phyloP scores from a whole-genome alignment of 2,113 vertebrate species.

The Pterocles burchelli region DNA sequence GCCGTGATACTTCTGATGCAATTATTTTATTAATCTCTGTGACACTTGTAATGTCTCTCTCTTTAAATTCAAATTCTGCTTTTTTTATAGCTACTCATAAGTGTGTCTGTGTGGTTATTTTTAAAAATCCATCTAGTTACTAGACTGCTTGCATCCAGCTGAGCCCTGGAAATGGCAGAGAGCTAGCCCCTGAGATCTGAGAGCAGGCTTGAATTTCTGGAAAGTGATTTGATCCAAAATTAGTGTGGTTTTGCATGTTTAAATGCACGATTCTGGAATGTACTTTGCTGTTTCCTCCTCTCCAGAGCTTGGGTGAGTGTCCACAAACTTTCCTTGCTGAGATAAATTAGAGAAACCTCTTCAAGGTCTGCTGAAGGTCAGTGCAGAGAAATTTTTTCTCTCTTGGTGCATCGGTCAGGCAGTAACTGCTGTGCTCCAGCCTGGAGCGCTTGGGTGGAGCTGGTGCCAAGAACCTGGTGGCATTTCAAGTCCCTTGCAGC shows the following conservation, averaged over 20 bases:
- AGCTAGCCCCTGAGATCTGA: background rate
- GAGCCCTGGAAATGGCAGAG: slow-evolving; percentile 19
- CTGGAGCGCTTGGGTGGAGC: background rate
- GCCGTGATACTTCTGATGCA: slow-evolving; percentile 24
- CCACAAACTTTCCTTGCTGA: background rate
- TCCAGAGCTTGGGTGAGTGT: background rate
- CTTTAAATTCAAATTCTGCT: slow-evolving; percentile 49
- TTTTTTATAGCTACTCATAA: slow-evolving; percentile 45
- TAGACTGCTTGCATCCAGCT: slow-evolving; percentile 52
- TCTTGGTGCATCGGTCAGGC: background rate
- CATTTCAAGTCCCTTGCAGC: slow-evolving; percentile 60
- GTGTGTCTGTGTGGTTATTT: background rate
- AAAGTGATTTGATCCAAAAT: background rate
- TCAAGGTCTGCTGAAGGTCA: slow-evolving; percentile 43
- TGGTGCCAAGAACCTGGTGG: slow-evolving; percentile 34
- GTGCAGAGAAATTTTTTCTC: background rate
- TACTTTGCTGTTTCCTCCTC: background rate
- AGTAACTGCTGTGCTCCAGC: background rate
- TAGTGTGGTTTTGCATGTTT: slow-evolving; percentile 9
- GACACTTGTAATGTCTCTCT: slow-evolving; percentile 40
- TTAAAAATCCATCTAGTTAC: background rate
- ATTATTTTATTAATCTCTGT: slow-evolving; percentile 66
- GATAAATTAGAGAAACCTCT: background rate
- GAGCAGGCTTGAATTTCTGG: background rate
- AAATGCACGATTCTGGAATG: background rate